Evolutionary conservation across 2,113 vertebrate genomes (phyloP).

Genomic region (Pituophis catenifer): DNA sequence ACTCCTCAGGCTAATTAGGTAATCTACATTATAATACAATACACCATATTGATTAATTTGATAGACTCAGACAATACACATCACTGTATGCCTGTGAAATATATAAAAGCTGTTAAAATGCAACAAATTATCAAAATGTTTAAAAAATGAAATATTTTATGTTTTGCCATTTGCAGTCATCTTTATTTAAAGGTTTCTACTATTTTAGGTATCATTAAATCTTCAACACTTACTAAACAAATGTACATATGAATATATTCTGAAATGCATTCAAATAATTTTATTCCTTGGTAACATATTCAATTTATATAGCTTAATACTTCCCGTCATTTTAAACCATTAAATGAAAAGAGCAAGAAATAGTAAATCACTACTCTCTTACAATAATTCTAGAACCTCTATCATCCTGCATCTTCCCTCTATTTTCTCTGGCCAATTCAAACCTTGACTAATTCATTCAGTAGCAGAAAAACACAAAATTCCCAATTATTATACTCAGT

Average conservation of each 20-base stretch:
- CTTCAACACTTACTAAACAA: not conserved
- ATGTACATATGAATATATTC: not conserved
- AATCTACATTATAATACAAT: not conserved
- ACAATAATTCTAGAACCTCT: not conserved
- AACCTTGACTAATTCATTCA: not conserved
- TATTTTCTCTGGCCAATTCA: not conserved
- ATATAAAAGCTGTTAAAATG: not conserved
- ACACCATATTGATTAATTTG: not conserved
- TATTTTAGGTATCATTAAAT: not conserved
- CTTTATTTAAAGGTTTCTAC: not conserved
- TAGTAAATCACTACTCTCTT: not conserved
- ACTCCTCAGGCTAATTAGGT: not conserved
- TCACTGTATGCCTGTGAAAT: not conserved
- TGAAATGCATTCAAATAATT: not conserved
- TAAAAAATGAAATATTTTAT: not conserved
- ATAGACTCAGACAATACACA: not conserved
- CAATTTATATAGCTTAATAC: not conserved
- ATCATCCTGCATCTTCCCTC: not conserved
- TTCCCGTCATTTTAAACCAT: not conserved
- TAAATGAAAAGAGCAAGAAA: not conserved
- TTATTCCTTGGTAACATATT: not conserved
- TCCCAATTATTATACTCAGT: rapidly evolving
- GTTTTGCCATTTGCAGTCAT: not conserved
- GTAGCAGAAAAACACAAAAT: not conserved
- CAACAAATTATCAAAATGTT: not conserved